Base-by-base conservation (phyloP, 2,888 invertebrate genomes). In the Entomobrya proxima region DNA sequence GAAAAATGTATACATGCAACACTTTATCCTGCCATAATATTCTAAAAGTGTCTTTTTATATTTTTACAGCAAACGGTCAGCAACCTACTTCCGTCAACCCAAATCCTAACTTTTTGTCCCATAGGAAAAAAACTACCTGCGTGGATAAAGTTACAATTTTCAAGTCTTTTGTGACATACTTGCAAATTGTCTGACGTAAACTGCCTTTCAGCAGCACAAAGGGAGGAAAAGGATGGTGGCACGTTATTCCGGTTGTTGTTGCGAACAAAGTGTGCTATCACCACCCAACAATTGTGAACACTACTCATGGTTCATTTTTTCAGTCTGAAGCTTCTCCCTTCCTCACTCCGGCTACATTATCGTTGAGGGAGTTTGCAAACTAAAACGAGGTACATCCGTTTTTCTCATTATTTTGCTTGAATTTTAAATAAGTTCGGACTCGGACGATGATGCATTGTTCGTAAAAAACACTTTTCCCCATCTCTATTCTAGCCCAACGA, bases 191-290 rank as follows among this genome's bases (percentile, higher is more conserved):
- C n/a, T 24, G 37, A 55, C 35, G 37, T 21, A 24, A 75, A 75
- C n/a, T 18, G 13, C 35, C 21, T 30, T 35, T n/a, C n/a, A 40
- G 7, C 61, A 61, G 40, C 24, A 75, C 75, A 75, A 80, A 80
- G 69, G 55, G 74, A 81, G 69, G 80, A 80, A 78, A 44, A 67
- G 78, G 78, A 67, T 58, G 80, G 69, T 69, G 69, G 35, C 74
- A 74, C 74, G 58, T 74, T 58, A 74, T 74, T 74, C 81, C 72
- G 81, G 69, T 67, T 69, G 47, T 32, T 35, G 67, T 78, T n/a
- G n/a, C n/a, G 35, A 78, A 75, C 52, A 52, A 75, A 32, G 15
- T 37, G 18, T 32, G 37, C 30, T 15, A 40, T 15, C 44, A 40
- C 44, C 52, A 75, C 75, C 75, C 55, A 35, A 24, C 75, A 52